Percentiles rank a stretch among this genome's conserved stretches.
phyloP scores from a whole-genome alignment of 1,140 invertebrate species.

The Lysiphlebus fabarum region DNA sequence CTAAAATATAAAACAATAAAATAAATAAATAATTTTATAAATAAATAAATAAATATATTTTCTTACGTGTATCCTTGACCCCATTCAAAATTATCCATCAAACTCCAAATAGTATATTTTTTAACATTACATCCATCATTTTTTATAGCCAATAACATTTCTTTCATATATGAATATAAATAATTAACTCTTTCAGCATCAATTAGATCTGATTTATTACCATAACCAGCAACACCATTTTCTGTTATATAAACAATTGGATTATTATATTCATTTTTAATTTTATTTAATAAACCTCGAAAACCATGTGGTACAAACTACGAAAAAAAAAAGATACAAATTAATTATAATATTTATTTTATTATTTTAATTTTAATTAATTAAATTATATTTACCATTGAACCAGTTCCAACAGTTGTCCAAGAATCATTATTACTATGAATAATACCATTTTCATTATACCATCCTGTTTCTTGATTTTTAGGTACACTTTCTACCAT shows the following conservation, averaged over 20 bases:
- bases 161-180: conserved; percentile 41
- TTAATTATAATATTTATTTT: too few relatives aligned
- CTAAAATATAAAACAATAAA: conserved; percentile 42
- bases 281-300: conserved; percentile 66
- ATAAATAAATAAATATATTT: not conserved
- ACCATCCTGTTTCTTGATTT: conserved; percentile 34
- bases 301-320: conserved; percentile 65
- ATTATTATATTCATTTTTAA: conserved; percentile 66
- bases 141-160: conserved; percentile 27
- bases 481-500: conserved; percentile 30
- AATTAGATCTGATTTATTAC: conserved; percentile 54
- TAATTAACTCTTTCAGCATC: conserved; percentile 54
- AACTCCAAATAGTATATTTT: conserved; percentile 69
- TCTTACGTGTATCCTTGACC: conserved; percentile 61
- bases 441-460: conserved; percentile 36
- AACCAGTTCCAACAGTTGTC: conserved; percentile 36
- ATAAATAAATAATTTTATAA: not conserved
- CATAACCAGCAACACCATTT: conserved; percentile 63
- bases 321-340: too few relatives aligned
- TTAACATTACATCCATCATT: conserved; percentile 63
- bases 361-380: not conserved
- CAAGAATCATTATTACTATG: conserved; percentile 33
- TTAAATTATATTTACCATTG: conserved; percentile 39
- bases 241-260: conserved; percentile 70
- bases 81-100: conserved; percentile 81